phyloP scores from a whole-genome alignment of 2,797 vertebrate genomes.

The Gouania willdenowi region DNA sequence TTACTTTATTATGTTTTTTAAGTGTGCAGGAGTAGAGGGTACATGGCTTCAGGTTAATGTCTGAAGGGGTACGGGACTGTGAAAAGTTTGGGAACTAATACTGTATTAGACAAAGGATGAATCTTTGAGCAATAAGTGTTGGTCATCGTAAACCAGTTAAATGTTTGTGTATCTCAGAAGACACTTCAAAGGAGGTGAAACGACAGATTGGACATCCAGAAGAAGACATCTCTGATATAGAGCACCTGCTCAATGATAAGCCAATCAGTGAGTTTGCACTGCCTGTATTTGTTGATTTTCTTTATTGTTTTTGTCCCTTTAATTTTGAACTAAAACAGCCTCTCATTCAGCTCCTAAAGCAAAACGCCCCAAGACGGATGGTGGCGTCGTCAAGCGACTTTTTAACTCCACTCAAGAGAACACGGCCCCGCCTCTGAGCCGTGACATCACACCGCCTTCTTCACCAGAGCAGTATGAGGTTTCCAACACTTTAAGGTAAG shows the following conservation, averaged over 20 bases:
- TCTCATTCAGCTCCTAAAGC: slow-evolving; percentile 71
- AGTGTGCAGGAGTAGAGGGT: too few relatives aligned
- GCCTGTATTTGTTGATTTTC: rapidly evolving
- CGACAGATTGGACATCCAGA: slow-evolving; percentile 12
- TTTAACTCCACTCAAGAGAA: slow-evolving; percentile 58
- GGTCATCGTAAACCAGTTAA: too few relatives aligned
- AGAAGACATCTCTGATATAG: slow-evolving; percentile 34
- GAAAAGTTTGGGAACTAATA: too few relatives aligned
- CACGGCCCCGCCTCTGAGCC: slow-evolving; percentile 8
- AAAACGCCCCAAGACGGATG: slow-evolving; percentile 69
- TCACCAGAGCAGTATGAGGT: slow-evolving; percentile 63
- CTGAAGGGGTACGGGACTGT: too few relatives aligned
- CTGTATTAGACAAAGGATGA: too few relatives aligned
- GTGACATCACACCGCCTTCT: slow-evolving; percentile 71
- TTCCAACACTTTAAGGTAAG: slow-evolving; percentile 58
- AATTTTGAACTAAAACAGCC: not conserved
- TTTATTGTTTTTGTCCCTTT: not conserved
- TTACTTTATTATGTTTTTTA: too few relatives aligned
- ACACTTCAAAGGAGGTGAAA: slow-evolving; percentile 12
- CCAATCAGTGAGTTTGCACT: slow-evolving; percentile 59
- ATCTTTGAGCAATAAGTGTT: too few relatives aligned
- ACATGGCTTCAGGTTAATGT: too few relatives aligned
- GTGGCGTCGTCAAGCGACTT: slow-evolving; percentile 82
- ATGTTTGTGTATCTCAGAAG: slow-evolving; percentile 9
- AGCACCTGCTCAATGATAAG: slow-evolving; percentile 37